These are phyloP conservation scores for Cosmorhoe ocellata DNA, from an alignment of 2,888 invertebrate genomes.

Conservation along the genomic window DNA sequence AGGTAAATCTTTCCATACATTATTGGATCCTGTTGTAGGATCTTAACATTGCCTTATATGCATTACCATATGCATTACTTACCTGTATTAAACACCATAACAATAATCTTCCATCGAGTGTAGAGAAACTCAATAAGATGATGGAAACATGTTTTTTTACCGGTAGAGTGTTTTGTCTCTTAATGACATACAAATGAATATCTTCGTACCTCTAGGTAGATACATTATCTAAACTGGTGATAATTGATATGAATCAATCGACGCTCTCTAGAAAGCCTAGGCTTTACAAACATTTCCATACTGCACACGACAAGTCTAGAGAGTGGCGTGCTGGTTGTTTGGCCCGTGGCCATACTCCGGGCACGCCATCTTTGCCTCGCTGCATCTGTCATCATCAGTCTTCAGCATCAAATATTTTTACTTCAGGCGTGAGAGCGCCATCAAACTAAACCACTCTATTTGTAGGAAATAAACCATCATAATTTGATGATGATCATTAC, in stretches of 20 bases:
- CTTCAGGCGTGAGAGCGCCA: slow-evolving; percentile 51
- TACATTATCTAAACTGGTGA: too few species aligned
- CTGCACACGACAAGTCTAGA: too few species aligned
- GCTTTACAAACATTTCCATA: too few species aligned
- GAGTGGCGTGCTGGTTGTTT: slow-evolving; percentile 1
- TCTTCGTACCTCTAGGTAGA: too few species aligned
- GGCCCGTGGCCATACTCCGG: slow-evolving; percentile 14
- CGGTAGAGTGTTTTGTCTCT: too few species aligned
- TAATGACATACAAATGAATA: too few species aligned
- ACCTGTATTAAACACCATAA: too few species aligned
- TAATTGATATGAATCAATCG: too few species aligned
- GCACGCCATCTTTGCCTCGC: slow-evolving; percentile 26
- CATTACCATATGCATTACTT: not conserved
- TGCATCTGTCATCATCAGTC: slow-evolving; percentile 29
- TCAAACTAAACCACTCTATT: slow-evolving; percentile 48
- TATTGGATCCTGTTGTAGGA: not conserved
- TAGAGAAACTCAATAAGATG: too few species aligned
- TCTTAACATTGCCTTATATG: not conserved
- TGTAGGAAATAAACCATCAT: slow-evolving; percentile 47
- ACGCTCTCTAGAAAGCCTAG: too few species aligned
- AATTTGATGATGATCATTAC: not conserved
- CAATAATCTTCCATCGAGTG: too few species aligned
- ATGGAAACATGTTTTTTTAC: too few species aligned
- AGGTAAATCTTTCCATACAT: slow-evolving; percentile 11
- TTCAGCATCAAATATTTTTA: slow-evolving; percentile 31